phyloP scores from a whole-genome alignment of 2,888 invertebrate genomes.

The Cephus pygmeus region DNA sequence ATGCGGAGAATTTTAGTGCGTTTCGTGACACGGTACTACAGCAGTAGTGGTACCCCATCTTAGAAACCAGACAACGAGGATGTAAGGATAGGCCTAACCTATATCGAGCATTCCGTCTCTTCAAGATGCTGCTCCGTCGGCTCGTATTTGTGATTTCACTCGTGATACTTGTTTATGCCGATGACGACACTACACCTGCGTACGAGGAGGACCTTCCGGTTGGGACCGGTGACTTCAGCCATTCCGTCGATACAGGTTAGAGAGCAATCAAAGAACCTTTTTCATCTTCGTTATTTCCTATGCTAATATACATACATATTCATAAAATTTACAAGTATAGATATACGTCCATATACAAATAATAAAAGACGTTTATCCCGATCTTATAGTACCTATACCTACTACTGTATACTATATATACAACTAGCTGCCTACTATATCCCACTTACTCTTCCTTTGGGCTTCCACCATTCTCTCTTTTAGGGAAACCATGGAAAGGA shows the following conservation, averaged over 20 bases:
- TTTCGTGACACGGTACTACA: neutral
- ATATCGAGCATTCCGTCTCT: constrained; percentile 11
- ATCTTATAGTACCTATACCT: neutral
- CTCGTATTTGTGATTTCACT: constrained; percentile 41
- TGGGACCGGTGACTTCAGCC: constrained; percentile 32
- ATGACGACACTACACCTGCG: constrained; percentile 41
- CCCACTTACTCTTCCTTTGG: neutral
- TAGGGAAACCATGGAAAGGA: neutral
- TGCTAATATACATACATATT: neutral
- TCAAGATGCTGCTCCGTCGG: constrained; percentile 40
- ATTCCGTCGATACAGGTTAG: constrained; percentile 46
- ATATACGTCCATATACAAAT: neutral
- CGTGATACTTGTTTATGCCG: constrained; percentile 40
- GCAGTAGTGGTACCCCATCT: neutral
- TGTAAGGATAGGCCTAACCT: neutral
- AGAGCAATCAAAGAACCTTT: neutral
- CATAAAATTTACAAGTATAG: neutral
- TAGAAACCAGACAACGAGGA: neutral
- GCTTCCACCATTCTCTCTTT: neutral
- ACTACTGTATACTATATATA: neutral
- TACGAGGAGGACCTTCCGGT: constrained; percentile 36
- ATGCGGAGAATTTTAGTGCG: neutral
- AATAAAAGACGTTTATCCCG: neutral
- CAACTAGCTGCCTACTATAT: neutral
- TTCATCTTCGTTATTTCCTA: neutral